phyloP scores from a whole-genome alignment of 2,113 vertebrate genomes.

The Eupsittula cactorum region DNA sequence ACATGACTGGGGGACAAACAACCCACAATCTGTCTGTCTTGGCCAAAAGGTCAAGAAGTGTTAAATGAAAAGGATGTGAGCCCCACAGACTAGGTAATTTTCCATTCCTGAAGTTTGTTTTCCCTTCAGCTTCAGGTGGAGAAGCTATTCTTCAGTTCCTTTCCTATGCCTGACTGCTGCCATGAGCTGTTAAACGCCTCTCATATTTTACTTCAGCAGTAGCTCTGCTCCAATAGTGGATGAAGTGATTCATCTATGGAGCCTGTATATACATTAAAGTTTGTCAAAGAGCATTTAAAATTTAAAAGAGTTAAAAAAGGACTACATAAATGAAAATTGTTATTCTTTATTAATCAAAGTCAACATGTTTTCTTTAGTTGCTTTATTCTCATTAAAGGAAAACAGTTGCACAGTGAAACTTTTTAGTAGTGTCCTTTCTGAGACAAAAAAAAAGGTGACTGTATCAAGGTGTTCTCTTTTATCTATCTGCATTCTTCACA shows the following conservation, averaged over 20 bases:
- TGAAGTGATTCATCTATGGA: not conserved
- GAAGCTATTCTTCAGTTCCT: not conserved
- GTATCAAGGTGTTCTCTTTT: not conserved
- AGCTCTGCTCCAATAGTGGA: not conserved
- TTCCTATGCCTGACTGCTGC: not conserved
- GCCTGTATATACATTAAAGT: not conserved
- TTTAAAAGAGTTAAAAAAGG: not conserved
- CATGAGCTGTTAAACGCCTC: not conserved
- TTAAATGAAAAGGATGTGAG: not conserved
- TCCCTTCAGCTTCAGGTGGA: not conserved
- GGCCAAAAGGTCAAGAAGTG: not conserved
- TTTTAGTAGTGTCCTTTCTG: not conserved
- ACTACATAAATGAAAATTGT: not conserved
- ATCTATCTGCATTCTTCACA: not conserved
- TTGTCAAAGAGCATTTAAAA: not conserved
- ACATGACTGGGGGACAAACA: rapidly evolving
- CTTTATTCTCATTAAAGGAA: not conserved
- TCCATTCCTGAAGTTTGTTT: not conserved
- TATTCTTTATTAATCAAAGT: constrained; percentile 11
- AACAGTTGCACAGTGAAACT: not conserved
- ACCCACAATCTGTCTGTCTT: not conserved
- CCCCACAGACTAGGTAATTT: not conserved
- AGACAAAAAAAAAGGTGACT: not conserved
- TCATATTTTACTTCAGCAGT: not conserved
- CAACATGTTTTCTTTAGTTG: not conserved